Conservation (phyloP, 2,888 invertebrate species). For the Julus scanicus region DNA sequence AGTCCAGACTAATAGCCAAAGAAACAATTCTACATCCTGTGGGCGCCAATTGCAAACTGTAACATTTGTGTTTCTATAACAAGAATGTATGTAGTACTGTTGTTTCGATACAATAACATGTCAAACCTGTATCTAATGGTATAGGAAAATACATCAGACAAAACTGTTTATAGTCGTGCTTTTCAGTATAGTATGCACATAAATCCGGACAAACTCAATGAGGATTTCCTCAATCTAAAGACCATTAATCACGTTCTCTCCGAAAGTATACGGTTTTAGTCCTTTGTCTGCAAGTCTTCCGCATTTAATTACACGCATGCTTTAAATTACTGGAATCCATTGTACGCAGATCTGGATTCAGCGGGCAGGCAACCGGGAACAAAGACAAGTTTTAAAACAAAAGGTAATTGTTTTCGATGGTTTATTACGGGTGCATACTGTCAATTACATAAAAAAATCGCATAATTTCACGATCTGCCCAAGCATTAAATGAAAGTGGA, state of each 20-base stretch:
- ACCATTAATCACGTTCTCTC: background rate
- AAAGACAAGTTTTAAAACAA: background rate
- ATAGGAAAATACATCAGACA: background rate
- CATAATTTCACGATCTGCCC: background rate
- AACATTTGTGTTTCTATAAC: too few species aligned
- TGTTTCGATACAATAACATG: too few species aligned
- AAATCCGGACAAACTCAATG: background rate
- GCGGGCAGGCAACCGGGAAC: background rate
- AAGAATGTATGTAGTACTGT: too few species aligned
- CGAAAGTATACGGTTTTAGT: background rate
- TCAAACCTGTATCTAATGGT: too few species aligned
- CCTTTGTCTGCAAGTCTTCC: background rate
- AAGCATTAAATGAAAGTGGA: background rate
- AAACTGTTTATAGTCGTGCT: background rate
- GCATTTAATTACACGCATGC: background rate
- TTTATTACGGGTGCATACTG: background rate
- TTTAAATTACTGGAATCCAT: background rate
- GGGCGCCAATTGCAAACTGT: too few species aligned
- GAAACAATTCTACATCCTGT: too few species aligned
- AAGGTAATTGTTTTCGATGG: conserved; percentile 20
- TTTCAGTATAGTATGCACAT: background rate
- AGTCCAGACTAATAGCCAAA: too few species aligned
- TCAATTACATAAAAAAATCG: background rate
- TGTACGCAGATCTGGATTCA: background rate
- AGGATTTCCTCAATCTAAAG: conserved; percentile 9